These are phyloP conservation scores for Drosophila mettleri DNA, from an alignment of 2,888 invertebrate species.

Conservation along the genomic window DNA sequence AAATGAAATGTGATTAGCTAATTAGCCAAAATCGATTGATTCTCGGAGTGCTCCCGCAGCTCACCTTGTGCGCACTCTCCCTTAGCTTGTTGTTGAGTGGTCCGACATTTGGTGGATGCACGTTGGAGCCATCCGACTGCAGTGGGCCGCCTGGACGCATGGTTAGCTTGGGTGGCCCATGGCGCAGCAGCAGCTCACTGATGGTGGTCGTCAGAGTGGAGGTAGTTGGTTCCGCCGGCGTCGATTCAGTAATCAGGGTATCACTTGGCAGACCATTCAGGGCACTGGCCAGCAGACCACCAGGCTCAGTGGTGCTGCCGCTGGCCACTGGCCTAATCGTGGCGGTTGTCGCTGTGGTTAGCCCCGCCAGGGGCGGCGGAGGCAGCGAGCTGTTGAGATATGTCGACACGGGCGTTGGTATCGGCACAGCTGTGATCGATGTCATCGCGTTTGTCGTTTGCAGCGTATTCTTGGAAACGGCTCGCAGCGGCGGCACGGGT, in stretches of 20 bases:
- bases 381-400: conserved; percentile 12
- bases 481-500: conserved; percentile 82
- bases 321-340: conserved; percentile 7
- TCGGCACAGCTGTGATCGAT: conserved; percentile 22
- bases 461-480: conserved; percentile 78
- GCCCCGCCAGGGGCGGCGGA: conserved; percentile 80
- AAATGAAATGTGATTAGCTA: background rate
- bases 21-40: background rate
- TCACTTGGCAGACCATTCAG: conserved; percentile 60
- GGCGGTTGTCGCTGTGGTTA: conserved; percentile 36
- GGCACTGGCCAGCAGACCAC: conserved; percentile 48
- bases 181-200: conserved; percentile 80
- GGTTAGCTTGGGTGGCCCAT: conserved; percentile 85
- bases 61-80: conserved; percentile 88
- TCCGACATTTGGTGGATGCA: conserved; percentile 86
- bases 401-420: conserved; percentile 19
- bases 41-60: background rate
- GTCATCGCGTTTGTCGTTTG: conserved; percentile 35
- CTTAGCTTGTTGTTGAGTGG: conserved; percentile 87
- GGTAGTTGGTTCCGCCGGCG: conserved; percentile 54
- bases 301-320: conserved; percentile 24
- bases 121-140: conserved; percentile 84
- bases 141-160: conserved; percentile 86
- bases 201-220: conserved; percentile 77
- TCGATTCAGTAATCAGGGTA: conserved; percentile 40